These are phyloP conservation scores for Heliothis peltigera DNA, from an alignment of 2,888 invertebrate species.

Conservation along the genomic window DNA sequence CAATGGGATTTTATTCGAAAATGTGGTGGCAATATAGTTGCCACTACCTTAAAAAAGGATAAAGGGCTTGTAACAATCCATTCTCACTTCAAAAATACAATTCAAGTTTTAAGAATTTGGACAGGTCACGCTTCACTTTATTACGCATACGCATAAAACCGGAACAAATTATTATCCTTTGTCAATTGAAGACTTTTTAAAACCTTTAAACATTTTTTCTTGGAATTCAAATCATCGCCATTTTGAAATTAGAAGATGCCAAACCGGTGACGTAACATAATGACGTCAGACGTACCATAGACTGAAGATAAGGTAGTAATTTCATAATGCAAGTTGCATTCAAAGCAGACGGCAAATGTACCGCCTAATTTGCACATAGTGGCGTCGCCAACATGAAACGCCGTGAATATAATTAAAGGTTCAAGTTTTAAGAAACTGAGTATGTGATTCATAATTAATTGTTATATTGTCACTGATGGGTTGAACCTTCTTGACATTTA, in stretches of 20 bases:
- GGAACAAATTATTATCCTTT: slow-evolving; percentile 21
- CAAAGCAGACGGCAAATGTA: slow-evolving; percentile 50
- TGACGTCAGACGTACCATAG: slow-evolving; percentile 27
- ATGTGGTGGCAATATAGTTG: too few relatives aligned
- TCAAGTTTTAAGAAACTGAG: slow-evolving; percentile 40
- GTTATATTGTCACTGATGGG: background rate
- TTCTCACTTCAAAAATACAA: too few relatives aligned
- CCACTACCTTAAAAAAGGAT: too few relatives aligned
- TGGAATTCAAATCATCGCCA: slow-evolving; percentile 33
- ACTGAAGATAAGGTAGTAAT: slow-evolving; percentile 37
- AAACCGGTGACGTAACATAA: slow-evolving; percentile 28
- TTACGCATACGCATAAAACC: background rate
- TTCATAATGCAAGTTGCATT: slow-evolving; percentile 53
- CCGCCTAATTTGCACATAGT: slow-evolving; percentile 61
- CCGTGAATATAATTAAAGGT: slow-evolving; percentile 54
- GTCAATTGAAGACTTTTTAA: slow-evolving; percentile 28
- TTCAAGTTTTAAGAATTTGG: too few relatives aligned
- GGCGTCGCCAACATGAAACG: slow-evolving; percentile 49
- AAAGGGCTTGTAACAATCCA: too few relatives aligned
- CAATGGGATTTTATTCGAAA: too few relatives aligned
- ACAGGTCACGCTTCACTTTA: background rate
- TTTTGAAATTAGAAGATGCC: slow-evolving; percentile 34
- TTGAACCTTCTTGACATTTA: background rate
- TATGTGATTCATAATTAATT: slow-evolving; percentile 33
- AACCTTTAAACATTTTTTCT: slow-evolving; percentile 21